Percentiles rank a stretch among this genome's conserved stretches.
Conservation (phyloP, 2,888 invertebrate species). For the Idaea biselata region DNA sequence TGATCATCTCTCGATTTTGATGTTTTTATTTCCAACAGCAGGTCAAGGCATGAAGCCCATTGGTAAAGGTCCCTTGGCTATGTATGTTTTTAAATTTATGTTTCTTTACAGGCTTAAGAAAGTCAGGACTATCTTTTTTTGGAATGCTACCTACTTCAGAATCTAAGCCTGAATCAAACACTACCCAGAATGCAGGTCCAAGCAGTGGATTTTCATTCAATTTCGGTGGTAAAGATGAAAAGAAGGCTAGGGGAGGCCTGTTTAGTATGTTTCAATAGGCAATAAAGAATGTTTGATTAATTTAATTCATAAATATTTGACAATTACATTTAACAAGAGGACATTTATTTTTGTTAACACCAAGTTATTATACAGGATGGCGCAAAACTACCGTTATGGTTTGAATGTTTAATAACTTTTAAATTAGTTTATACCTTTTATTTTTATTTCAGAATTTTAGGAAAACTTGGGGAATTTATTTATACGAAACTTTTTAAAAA, state of each 20-base stretch:
- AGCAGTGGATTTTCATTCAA: constrained; percentile 58
- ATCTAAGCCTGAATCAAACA: constrained; percentile 37
- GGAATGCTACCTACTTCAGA: constrained; percentile 36
- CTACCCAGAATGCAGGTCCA: constrained; percentile 31
- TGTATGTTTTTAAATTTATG: constrained; percentile 10
- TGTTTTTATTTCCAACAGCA: too few relatives aligned
- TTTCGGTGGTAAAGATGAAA: constrained; percentile 59
- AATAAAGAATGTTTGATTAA: constrained; percentile 11
- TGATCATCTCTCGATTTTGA: too few relatives aligned
- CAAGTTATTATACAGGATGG: constrained; percentile 10
- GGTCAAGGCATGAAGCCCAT: too few relatives aligned
- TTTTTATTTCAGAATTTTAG: too few relatives aligned
- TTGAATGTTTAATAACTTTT: too few relatives aligned
- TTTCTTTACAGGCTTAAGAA: constrained; percentile 51
- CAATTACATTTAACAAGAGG: constrained; percentile 9
- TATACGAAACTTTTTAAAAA: too few relatives aligned
- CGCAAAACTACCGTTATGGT: too few relatives aligned
- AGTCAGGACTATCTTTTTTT: constrained; percentile 63
- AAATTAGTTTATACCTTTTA: too few relatives aligned
- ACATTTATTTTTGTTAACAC: constrained; percentile 12
- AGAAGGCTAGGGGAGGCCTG: constrained; percentile 59
- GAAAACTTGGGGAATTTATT: too few relatives aligned
- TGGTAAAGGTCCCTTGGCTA: too few relatives aligned
- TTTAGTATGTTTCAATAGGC: constrained; percentile 64
- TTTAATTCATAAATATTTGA: constrained; percentile 10